Evolutionary conservation across 1,140 invertebrate species (phyloP).

Genomic region (Trypoxylus dichotomus): DNA sequence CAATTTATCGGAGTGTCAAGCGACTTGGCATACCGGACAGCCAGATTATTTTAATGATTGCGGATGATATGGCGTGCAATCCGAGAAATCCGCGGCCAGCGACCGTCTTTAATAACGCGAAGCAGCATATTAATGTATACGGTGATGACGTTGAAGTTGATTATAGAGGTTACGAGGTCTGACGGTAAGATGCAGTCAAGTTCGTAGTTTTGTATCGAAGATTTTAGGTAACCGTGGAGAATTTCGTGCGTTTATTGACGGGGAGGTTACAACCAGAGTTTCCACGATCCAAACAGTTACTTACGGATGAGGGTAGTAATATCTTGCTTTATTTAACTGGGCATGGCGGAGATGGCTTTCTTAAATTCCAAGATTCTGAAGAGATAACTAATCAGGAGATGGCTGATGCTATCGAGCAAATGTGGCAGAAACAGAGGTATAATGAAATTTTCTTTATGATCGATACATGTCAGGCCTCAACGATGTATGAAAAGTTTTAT

Average conservation of each 20-base stretch:
- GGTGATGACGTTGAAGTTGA: slow-evolving; percentile 99
- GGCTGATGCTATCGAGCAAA: slow-evolving; percentile 98
- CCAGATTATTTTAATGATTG: slow-evolving; percentile 97
- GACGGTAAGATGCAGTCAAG: no score
- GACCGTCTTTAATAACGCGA: slow-evolving; percentile 96
- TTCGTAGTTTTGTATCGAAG: no score
- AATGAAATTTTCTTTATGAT: slow-evolving; percentile 99
- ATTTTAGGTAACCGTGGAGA: slow-evolving; percentile 80
- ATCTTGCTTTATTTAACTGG: slow-evolving; percentile 96
- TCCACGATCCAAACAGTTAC: slow-evolving; percentile 90
- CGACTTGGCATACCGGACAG: slow-evolving; percentile 95
- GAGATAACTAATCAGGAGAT: slow-evolving; percentile 99
- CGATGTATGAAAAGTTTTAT: slow-evolving; percentile 97
- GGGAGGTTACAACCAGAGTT: slow-evolving; percentile 88
- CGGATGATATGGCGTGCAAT: slow-evolving; percentile 99
- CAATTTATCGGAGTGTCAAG: slow-evolving; percentile 97
- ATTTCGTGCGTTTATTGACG: slow-evolving; percentile 94
- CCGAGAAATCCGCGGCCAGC: slow-evolving; percentile 96
- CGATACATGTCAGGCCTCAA: slow-evolving; percentile 98
- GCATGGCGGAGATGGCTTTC: slow-evolving; percentile 98
- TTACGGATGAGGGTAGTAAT: slow-evolving; percentile 97
- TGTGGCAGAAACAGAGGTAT: slow-evolving; percentile 98
- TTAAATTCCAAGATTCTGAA: slow-evolving; percentile 99
- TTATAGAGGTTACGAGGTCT: slow-evolving; percentile 95
- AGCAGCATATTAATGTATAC: slow-evolving; percentile 98